Evolutionary conservation across 2,888 invertebrate species (phyloP), one percentile per base, ranked within the genome.

Genomic region (Dione juno): DNA sequence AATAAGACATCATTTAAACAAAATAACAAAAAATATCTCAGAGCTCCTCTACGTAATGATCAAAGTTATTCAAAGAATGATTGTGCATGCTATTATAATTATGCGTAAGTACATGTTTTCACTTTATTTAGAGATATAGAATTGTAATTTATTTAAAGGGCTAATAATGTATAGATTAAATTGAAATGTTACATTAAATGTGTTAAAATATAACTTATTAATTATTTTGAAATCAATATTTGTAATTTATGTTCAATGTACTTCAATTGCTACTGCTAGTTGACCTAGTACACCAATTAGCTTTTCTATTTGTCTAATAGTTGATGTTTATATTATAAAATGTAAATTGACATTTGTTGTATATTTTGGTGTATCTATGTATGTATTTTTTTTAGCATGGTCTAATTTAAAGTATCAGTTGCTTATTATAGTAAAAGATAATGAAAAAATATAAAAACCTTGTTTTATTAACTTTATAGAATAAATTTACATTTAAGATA

Each of bases 61-160:
- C 80, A 84, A 67, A 77, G 82, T 50, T 81, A 83, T 75, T 81
- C 89, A 74, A 90, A 89, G 78, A 90, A 92, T 84, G 91, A 92
- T 77, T 88, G 88, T 73, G 89, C 94, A 37, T 93, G 92, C 75
- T 94, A 94, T 80, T 94, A 93, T 78, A 94, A 94, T 79, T 75
- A 72, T 74, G 71, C 67, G 70, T 74, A 69, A 75, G 74, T 72
- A 52, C 3, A 41, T 19, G 14, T 21, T 35, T 35, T 53, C n/a
- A 9, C 35, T 8, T 54, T 35, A 16, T 54, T 37, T 48, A 48
- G 6, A 28, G n/a, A 28, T 28, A 28, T 28, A 28, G n/a, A n/a
- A n/a, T n/a, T n/a, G n/a, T n/a, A n/a, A n/a, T n/a, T n/a, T n/a
- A n/a, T n/a, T n/a, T n/a, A n/a, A n/a, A n/a, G n/a, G n/a, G n/a